Percentiles rank a stretch among this genome's conserved stretches.
These are phyloP conservation scores for Nesogale talazaci DNA, from an alignment of 2,113 vertebrate species.

Conservation along the genomic window DNA sequence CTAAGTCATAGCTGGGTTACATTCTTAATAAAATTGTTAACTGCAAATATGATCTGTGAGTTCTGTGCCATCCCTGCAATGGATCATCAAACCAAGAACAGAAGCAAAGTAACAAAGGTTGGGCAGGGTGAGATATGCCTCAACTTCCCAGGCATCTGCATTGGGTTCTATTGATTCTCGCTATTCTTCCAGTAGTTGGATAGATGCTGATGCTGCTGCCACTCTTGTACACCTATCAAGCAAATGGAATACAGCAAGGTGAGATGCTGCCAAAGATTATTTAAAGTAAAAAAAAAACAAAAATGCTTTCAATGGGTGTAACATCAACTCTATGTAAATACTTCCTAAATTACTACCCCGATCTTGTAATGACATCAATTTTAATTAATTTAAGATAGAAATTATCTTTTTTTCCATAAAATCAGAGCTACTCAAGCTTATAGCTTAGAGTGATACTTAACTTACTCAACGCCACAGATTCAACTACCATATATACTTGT, in stretches of 20 bases:
- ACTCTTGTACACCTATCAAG: background rate
- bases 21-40: background rate
- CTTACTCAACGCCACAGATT: background rate
- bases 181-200: background rate
- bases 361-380: background rate
- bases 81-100: background rate
- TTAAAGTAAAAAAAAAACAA: too few relatives aligned
- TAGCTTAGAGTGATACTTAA: background rate
- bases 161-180: background rate
- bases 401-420: background rate
- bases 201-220: background rate
- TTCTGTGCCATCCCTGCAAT: background rate
- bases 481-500: background rate
- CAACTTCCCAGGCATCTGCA: background rate
- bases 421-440: background rate
- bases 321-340: background rate
- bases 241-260: background rate
- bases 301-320: background rate
- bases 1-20: too few relatives aligned
- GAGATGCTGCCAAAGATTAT: background rate
- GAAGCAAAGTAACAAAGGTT: background rate
- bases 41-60: background rate
- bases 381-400: conserved; percentile 30
- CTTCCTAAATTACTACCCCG: conserved; percentile 22
- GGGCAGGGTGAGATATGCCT: background rate